phyloP scores from a whole-genome alignment of 2,113 vertebrate species.

The Illadopsis cleaveri region DNA sequence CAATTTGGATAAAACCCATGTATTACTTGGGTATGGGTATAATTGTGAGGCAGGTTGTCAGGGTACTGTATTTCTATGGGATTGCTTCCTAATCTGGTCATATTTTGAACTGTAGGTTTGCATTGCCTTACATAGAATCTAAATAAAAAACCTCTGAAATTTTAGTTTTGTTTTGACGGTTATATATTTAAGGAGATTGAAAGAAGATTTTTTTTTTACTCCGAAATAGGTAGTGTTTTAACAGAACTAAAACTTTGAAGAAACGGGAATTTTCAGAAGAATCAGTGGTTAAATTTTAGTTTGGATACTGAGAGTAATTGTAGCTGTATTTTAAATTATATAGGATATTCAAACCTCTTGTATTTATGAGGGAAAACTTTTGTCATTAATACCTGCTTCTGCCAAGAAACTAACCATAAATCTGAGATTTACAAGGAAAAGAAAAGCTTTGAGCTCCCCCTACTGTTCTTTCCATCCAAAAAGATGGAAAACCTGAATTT shows the following conservation, averaged over 20 bases:
- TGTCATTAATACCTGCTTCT: not conserved
- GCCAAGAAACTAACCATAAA: not conserved
- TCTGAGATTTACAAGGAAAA: not conserved
- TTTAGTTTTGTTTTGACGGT: not conserved
- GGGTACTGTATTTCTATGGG: not conserved
- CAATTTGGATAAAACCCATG: accelerated
- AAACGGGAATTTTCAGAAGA: not conserved
- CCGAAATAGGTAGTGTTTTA: not conserved
- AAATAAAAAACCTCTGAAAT: not conserved
- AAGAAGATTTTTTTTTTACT: not conserved
- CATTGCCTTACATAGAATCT: not conserved
- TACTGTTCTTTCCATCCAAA: not conserved
- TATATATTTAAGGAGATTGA: not conserved
- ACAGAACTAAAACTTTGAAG: not conserved
- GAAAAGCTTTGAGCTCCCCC: not conserved
- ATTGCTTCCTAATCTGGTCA: not conserved
- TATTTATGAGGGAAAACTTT: not conserved
- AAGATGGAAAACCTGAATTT: not conserved
- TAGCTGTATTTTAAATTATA: not conserved
- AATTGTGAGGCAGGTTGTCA: not conserved
- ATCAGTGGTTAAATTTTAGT: not conserved
- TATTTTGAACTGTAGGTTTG: not conserved
- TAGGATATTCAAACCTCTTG: not conserved
- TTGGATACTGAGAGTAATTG: not conserved
- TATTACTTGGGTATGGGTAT: not conserved